phyloP scores from a whole-genome alignment of 2,113 vertebrate genomes.

The Esox niger region DNA sequence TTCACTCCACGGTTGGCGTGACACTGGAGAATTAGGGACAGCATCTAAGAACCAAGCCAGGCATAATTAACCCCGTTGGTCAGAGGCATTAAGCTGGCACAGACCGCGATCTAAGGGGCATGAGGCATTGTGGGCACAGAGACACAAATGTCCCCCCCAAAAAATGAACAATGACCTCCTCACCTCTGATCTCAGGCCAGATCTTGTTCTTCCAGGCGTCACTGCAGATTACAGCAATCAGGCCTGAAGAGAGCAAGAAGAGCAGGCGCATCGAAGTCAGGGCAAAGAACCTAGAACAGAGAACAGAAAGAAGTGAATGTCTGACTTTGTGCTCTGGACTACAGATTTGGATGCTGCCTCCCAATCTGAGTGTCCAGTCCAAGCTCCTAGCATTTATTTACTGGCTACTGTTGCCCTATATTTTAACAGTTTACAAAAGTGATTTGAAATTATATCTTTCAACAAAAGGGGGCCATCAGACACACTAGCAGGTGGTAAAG shows the following conservation, averaged over 20 bases:
- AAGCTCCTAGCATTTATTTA: no score
- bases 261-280: conserved; percentile 86
- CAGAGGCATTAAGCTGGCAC: not conserved
- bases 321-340: no score
- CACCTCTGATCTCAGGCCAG: conserved; percentile 88
- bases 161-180: conserved; percentile 15
- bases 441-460: no score
- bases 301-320: no score
- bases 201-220: conserved; percentile 91
- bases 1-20: not conserved
- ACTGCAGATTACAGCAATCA: conserved; percentile 78
- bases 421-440: no score
- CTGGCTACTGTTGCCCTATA: no score
- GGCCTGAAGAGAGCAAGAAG: conserved; percentile 80
- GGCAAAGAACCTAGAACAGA: conserved; percentile 83
- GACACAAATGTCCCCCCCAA: not conserved
- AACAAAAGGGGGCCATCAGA: no score
- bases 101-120: not conserved
- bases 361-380: no score
- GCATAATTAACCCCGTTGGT: not conserved
- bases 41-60: not conserved
- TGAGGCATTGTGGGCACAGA: not conserved
- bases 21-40: not conserved
- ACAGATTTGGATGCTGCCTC: no score
- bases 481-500: no score